These are phyloP conservation scores for Myocastor coypus DNA, from an alignment of 2,113 vertebrate genomes.

Conservation along the genomic window DNA sequence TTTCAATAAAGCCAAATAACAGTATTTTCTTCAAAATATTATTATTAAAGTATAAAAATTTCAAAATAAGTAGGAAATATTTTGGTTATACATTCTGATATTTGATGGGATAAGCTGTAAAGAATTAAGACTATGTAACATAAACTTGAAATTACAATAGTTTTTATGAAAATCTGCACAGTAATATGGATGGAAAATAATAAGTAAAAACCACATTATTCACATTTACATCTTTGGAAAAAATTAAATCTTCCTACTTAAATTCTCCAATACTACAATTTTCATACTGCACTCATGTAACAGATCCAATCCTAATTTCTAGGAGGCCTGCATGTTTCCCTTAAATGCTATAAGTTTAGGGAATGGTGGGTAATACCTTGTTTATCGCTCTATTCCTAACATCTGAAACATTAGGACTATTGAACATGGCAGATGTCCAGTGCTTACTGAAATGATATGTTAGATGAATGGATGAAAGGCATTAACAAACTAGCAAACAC, in stretches of 20 bases:
- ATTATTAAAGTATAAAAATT: not conserved
- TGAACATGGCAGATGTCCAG: not conserved
- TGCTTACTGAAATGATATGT: not conserved
- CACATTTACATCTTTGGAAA: not conserved
- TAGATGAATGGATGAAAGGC: not conserved
- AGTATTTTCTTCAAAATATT: slow-evolving; percentile 39
- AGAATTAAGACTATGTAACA: not conserved
- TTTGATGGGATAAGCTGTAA: not conserved
- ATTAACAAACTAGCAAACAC: not conserved
- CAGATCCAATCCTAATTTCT: not conserved
- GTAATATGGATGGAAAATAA: not conserved
- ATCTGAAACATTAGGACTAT: not conserved
- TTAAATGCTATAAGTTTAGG: not conserved
- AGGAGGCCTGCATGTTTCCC: not conserved
- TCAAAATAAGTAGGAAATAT: slow-evolving; percentile 3
- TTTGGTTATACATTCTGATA: not conserved
- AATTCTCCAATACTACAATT: not conserved
- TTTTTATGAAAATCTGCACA: slow-evolving; percentile 21
- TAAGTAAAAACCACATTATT: not conserved
- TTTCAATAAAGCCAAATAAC: not conserved
- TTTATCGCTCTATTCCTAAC: not conserved
- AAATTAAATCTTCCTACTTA: not conserved
- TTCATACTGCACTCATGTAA: not conserved
- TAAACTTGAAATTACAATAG: not conserved
- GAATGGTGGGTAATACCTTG: not conserved